A percentile compares a stretch with the other conserved stretches of the same genome.
Evolutionary conservation across 2,797 vertebrate genomes (phyloP).

Genomic region (Chelidonichthys spinosus): DNA sequence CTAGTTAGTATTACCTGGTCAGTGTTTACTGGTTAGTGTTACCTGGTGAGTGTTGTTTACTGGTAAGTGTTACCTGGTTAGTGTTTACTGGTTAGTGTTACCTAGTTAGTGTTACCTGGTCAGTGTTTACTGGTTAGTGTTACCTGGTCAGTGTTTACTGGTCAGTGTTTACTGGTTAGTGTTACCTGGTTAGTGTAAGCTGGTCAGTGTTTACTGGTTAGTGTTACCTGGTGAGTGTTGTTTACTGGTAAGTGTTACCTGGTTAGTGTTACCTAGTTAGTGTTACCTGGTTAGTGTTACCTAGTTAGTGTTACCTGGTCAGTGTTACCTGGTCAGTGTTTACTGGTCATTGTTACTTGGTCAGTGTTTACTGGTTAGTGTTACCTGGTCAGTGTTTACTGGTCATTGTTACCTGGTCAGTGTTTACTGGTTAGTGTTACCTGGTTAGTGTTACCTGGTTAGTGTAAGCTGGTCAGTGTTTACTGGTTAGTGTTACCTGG

Average conservation of each 20-base stretch:
- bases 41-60: no score
- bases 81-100: neutral
- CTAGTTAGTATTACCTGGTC: conserved; percentile 41
- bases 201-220: neutral
- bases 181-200: neutral
- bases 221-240: neutral
- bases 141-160: no score
- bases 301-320: neutral
- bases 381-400: neutral
- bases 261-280: neutral
- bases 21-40: conserved; percentile 11
- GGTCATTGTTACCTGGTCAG: neutral
- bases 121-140: no score
- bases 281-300: neutral
- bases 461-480: conserved; percentile 37
- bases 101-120: no score
- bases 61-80: no score
- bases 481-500: neutral
- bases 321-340: neutral
- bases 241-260: neutral
- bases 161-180: neutral
- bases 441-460: neutral
- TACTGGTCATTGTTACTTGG: neutral
- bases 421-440: neutral
- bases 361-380: neutral